phyloP scores from a whole-genome alignment of 1,140 invertebrate genomes.

The Anastatus disparis region DNA sequence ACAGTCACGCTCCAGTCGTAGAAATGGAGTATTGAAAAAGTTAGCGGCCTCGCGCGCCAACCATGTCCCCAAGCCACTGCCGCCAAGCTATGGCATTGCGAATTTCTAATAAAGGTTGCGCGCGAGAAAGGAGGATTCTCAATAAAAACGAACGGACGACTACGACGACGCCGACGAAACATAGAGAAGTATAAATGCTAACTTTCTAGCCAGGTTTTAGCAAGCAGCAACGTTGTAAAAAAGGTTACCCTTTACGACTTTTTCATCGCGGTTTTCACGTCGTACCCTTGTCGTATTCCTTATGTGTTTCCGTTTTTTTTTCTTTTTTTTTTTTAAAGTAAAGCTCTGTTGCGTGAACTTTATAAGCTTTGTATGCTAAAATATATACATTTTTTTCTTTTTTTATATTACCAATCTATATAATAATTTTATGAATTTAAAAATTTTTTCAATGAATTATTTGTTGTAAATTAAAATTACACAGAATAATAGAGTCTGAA shows the following conservation, averaged over 20 bases:
- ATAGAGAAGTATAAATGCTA: too few relatives aligned
- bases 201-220: slow-evolving; percentile 40
- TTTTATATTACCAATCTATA: background rate
- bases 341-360: background rate
- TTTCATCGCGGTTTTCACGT: slow-evolving; percentile 17
- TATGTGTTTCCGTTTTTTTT: background rate
- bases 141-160: slow-evolving; percentile 49
- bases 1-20: slow-evolving; percentile 34
- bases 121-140: slow-evolving; percentile 35
- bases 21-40: slow-evolving; percentile 53
- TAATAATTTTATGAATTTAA: too few relatives aligned
- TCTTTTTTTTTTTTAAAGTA: background rate
- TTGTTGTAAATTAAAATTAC: too few relatives aligned
- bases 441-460: background rate
- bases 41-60: too few relatives aligned
- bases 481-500: too few relatives aligned
- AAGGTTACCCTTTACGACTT: slow-evolving; percentile 42
- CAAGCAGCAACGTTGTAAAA: slow-evolving; percentile 27
- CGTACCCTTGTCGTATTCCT: background rate
- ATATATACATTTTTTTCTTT: slow-evolving; percentile 5
- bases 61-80: too few relatives aligned
- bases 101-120: slow-evolving; percentile 54
- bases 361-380: slow-evolving; percentile 10
- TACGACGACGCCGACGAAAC: background rate
- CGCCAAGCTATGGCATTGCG: slow-evolving; percentile 34